A percentile compares a stretch with the other conserved stretches of the same genome.
Evolutionary conservation across 2,797 vertebrate species (phyloP).

Genomic region (Chelon auratus): DNA sequence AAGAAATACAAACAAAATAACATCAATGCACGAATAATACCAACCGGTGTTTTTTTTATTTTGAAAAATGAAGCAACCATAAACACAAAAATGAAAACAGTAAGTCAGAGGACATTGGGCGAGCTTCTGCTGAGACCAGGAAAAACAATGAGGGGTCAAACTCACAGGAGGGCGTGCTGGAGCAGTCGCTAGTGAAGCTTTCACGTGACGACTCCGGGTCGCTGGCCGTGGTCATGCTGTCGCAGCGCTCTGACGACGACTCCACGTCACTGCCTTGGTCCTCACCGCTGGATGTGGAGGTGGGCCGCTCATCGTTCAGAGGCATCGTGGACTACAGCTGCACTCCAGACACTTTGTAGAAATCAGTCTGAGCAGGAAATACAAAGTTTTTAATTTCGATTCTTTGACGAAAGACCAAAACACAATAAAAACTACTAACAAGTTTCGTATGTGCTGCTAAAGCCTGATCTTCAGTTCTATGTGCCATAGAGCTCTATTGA

Average conservation of each 20-base stretch:
- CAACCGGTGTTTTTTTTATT: too few species aligned
- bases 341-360: background rate
- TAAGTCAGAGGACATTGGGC: background rate
- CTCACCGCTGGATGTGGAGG: constrained; percentile 81
- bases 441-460: background rate
- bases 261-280: constrained; percentile 90
- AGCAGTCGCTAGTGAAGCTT: constrained; percentile 92
- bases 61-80: too few species aligned
- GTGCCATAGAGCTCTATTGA: background rate
- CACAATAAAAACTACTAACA: background rate
- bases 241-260: constrained; percentile 85
- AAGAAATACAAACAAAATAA: too few species aligned
- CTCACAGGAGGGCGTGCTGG: constrained; percentile 94
- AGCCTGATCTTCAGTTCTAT: background rate
- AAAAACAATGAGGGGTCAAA: constrained; percentile 1
- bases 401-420: background rate
- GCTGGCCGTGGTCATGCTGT: constrained; percentile 88
- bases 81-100: constrained; percentile 4
- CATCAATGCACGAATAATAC: too few species aligned
- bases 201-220: constrained; percentile 89
- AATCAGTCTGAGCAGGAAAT: background rate
- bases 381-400: background rate
- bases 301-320: constrained; percentile 84
- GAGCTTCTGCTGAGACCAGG: background rate
- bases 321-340: constrained; percentile 87